Conservation (phyloP, 2,888 invertebrate species). For the Hyles lineata region DNA sequence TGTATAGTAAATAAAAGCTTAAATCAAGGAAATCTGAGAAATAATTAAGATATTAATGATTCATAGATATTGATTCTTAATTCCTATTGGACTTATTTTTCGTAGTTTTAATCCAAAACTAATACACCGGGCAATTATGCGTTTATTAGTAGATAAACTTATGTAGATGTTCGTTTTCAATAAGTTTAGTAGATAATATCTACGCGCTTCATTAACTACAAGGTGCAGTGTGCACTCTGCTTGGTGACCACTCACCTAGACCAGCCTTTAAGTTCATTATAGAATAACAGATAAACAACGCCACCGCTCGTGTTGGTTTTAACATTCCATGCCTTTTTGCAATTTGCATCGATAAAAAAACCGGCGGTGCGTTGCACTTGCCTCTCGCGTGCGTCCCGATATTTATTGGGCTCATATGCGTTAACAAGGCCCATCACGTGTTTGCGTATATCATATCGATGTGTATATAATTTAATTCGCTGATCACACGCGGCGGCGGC, state of each 20-base stretch:
- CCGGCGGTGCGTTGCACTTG: constrained; percentile 17
- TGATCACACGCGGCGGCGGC: constrained; percentile 39
- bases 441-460: constrained; percentile 27
- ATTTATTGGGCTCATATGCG: constrained; percentile 16
- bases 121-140: background rate
- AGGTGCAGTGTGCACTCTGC: background rate
- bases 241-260: background rate
- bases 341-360: constrained; percentile 26
- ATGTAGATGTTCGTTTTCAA: background rate
- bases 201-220: background rate
- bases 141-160: background rate
- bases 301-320: constrained; percentile 12
- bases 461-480: constrained; percentile 29
- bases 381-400: constrained; percentile 15
- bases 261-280: background rate
- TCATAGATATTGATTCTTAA: background rate
- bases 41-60: too few species aligned
- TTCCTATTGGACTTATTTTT: background rate
- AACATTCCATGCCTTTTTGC: constrained; percentile 23
- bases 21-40: too few species aligned
- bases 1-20: too few species aligned
- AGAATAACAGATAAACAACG: constrained; percentile 8
- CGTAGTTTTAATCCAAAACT: background rate
- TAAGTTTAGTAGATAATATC: background rate
- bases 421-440: constrained; percentile 27